A percentile compares a stretch with the other conserved stretches of the same genome.
These are phyloP conservation scores for Sphecodes monilicornis DNA, from an alignment of 2,888 invertebrate species.

Conservation along the genomic window DNA sequence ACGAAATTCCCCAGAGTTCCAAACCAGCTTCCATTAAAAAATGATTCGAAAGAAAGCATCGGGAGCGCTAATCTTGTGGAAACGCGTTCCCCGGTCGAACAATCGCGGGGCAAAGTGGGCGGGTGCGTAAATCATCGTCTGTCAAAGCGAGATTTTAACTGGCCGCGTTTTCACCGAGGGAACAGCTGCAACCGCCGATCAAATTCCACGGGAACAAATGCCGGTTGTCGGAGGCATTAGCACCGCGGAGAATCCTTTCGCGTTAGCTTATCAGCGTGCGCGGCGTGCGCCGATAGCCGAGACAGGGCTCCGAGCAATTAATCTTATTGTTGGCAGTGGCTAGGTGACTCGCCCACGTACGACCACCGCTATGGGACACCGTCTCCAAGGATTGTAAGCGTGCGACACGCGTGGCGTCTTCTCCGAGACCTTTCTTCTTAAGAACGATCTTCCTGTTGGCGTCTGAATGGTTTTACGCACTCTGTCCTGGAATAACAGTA, in stretches of 20 bases:
- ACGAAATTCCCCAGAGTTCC: too few relatives aligned
- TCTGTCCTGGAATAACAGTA: too few relatives aligned
- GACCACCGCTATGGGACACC: background rate
- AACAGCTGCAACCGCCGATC: conserved; percentile 1
- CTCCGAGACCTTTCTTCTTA: background rate
- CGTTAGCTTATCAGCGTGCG: background rate
- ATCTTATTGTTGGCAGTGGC: conserved; percentile 29
- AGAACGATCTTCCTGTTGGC: background rate
- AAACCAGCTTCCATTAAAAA: background rate
- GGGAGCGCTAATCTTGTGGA: background rate
- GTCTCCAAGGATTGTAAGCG: background rate
- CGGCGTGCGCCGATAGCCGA: conserved; percentile 6
- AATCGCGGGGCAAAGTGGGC: background rate
- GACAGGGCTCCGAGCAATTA: background rate
- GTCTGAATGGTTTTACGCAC: too few relatives aligned
- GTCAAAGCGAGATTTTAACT: background rate
- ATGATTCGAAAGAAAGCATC: background rate
- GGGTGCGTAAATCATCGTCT: background rate
- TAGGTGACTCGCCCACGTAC: conserved; percentile 10
- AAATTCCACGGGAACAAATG: conserved; percentile 24
- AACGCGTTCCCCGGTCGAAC: background rate
- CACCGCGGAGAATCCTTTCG: background rate
- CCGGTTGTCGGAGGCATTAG: background rate
- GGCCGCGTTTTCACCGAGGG: background rate
- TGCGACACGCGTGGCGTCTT: conserved; percentile 13